Base-by-base conservation (phyloP, 2,888 invertebrate species). In the Eudemis profundana region DNA sequence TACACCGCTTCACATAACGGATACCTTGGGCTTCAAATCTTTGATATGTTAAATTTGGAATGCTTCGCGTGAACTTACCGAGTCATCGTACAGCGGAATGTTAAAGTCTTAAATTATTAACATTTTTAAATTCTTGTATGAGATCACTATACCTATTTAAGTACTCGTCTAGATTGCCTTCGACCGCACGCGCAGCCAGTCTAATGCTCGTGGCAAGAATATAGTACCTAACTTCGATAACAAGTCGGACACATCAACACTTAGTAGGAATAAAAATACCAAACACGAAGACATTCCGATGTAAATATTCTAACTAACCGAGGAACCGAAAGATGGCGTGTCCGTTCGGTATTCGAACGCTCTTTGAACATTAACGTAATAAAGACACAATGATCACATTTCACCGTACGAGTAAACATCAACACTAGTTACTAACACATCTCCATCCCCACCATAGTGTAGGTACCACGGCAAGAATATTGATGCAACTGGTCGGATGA, bases 371-470 rank as follows among this genome's bases (percentile, higher is more conserved):
- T 60, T 53, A 65, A 65, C 64, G 42, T 64, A 65, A 60, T 46
- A 59, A 65, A 65, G 65, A 65, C 65, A 65, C 65, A 65, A 65
- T 40, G 60, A 65, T 65, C 65, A 65, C 65, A 65, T 60, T 60
- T 65, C 60, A 60, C 60, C 65, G 59, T 29, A 53, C 65, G 29
- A 53, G 51, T 60, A 47, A 40, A 65, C 65, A 65, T 47, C 65
- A 60, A 65, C 50, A 23, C 65, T 60, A 60, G 49, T 57, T 42
- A 63, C 63, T 63, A 63, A 56, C 40, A 50, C 63, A 63, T 38
- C 62, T 40, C 38, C 36, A 57, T 33, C 51, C 51, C 17, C 19
- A 14, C 62, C 62, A 38, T 27, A 36, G 61, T 23, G 40, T 5
- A 27, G 38, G 21, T 42, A 33, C 54, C 47, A 49, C 62, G 64